Base-by-base conservation (phyloP, 2,888 invertebrate genomes). In the Tetramorium bicarinatum region DNA sequence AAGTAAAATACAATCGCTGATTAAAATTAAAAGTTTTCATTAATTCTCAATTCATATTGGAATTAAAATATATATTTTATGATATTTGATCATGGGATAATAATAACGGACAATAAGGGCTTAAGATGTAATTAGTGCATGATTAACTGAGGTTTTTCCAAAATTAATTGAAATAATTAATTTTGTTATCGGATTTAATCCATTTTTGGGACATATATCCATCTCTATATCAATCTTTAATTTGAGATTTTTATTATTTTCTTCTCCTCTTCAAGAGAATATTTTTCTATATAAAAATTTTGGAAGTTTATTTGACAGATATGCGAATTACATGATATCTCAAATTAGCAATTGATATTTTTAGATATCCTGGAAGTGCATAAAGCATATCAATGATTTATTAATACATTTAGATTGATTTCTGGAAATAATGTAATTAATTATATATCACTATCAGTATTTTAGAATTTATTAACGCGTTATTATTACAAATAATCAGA, bases 391-490 rank as follows among this genome's bases (percentile, higher is more conserved):
- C 18, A 61, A 8, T 61, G 18, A 34, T 61, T 9, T 34, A 61
- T 18, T 61, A 61, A 34, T 61, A 34, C 18, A 34, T 18, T 18
- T 0, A 18, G 3, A 34, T 59, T 29, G 29, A 61, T 34, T 61
- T 61, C 18, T 61, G 13, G 18, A 61, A 61, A 61, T 61, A 61
- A 61, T 61, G 9, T 34, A 61, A 34, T 61, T 61, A 34, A 18
- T 34, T 34, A 61, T 29, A 1, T 34, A 34, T 18, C 34, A 1
- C 4, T 61, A 61, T 9, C 34, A 15, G 3, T 9, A 0, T 61
- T 34, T 61, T 61, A 61, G 2, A 13, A 6, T 56, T 29, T 59
- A 61, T 61, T 61, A 59, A 2, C 59, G 8, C 0, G 1, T 61
- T 29, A 56, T 59, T 61, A 34, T 18, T 15, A 18, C 7, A 0